Evolutionary conservation across 2,113 vertebrate species (phyloP), one percentile per base, ranked within the genome.

Genomic region (Columba livia): DNA sequence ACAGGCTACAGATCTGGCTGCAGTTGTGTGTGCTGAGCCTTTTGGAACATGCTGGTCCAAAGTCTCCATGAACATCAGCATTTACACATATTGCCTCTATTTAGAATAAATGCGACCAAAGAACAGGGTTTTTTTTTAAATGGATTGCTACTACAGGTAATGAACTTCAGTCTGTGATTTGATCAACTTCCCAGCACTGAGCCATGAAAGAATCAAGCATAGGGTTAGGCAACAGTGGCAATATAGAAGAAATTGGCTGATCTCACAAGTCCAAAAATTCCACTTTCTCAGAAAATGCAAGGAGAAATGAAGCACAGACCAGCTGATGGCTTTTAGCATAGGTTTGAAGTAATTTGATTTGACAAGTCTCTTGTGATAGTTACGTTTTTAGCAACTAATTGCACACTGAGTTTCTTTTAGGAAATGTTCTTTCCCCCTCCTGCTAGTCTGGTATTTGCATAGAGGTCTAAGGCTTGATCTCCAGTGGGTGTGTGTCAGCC

Each of bases 1-100:
- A 66, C 61, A 85, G 81, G 90, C 85, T 85, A 85, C 66, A 62
- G 70, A 54, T 69, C 88, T 93, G 92, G 77, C 92, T 84, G 73
- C n/a, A 17, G 19, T 65, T 71, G 57, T 47, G 44, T 31, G 16
- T 58, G 54, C 77, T 90, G 82, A 78, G 69, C 51, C 26, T 34
- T 81, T 90, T 0, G 0, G 66, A 93, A 87, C 60, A 70, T 47
- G 28, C 54, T 82, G 58, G 28, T 84, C 83, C 66, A 40, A 85
- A 89, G 56, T 42, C 50, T 89, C 17, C 3, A 17, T 47, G 44
- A 47, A 19, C 77, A 58, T 81, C 66, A 51, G 15, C 24, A 40
- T 67, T 34, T 67, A 21, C 7, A 4, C 17, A 8, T 50, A 32
- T 20, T 44, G 29, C 53, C 66, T 73, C 34, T 65, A 1, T 34